These are phyloP conservation scores for Zelostemma sp. DNA, from an alignment of 1,140 invertebrate genomes.

Conservation along the genomic window DNA sequence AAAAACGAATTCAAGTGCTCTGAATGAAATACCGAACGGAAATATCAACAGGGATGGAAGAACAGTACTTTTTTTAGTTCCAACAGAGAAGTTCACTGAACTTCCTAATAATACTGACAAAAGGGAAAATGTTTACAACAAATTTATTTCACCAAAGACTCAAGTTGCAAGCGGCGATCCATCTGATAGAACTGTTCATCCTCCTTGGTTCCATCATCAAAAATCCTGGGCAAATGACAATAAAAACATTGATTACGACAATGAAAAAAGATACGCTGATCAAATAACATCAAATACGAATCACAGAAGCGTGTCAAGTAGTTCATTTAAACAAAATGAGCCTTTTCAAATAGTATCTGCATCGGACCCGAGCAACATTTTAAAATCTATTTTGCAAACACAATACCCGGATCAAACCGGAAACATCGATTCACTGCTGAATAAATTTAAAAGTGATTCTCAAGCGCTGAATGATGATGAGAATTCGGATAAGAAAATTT, in stretches of 20 bases:
- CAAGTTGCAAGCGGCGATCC: conserved; percentile 38
- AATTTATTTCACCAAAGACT: neutral
- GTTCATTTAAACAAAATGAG: conserved; percentile 9
- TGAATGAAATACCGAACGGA: conserved; percentile 7
- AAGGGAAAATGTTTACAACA: neutral
- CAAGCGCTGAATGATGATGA: neutral
- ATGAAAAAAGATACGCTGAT: conserved; percentile 20
- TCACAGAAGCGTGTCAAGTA: neutral
- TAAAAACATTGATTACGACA: conserved; percentile 15
- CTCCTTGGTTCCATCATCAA: neutral
- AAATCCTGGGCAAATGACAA: conserved; percentile 12
- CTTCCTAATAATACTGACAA: conserved; percentile 1
- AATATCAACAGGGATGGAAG: conserved; percentile 23
- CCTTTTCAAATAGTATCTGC: conserved; percentile 11
- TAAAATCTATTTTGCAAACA: conserved; percentile 22
- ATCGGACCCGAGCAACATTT: conserved; percentile 20
- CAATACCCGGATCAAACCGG: conserved; percentile 28
- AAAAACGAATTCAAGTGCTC: conserved; percentile 5
- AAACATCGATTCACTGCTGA: conserved; percentile 23
- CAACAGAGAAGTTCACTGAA: conserved; percentile 15
- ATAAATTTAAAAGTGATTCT: conserved; percentile 14
- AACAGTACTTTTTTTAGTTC: conserved; percentile 28
- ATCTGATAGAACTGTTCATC: neutral
- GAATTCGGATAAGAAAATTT: neutral
- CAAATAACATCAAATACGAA: conserved; percentile 19